These are phyloP conservation scores for Paraplagusia blochii DNA, from an alignment of 2,113 vertebrate species.

Conservation along the genomic window DNA sequence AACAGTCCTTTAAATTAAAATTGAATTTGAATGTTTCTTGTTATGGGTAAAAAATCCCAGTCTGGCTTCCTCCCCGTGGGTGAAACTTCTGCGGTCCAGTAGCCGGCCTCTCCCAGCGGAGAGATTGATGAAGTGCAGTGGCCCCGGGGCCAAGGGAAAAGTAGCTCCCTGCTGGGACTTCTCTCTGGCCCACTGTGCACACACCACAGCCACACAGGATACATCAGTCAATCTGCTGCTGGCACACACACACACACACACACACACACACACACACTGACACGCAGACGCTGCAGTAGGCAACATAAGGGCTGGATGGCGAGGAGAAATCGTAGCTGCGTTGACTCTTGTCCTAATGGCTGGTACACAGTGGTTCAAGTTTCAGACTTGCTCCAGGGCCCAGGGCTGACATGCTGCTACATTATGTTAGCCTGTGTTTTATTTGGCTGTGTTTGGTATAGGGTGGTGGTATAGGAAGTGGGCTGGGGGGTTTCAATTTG, in stretches of 20 bases:
- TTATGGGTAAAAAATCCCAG: not conserved
- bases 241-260: constrained; percentile 34
- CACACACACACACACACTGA: constrained; percentile 15
- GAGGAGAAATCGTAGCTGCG: constrained; percentile 61
- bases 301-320: constrained; percentile 61
- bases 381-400: constrained; percentile 67
- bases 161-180: constrained; percentile 73
- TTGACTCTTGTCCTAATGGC: constrained; percentile 68
- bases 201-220: constrained; percentile 72
- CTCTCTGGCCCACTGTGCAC: constrained; percentile 73
- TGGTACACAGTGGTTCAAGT: constrained; percentile 69
- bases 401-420: constrained; percentile 69
- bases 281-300: constrained; percentile 39
- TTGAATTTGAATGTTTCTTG: not conserved
- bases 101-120: constrained; percentile 62
- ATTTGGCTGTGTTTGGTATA: constrained; percentile 71
- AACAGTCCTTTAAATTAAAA: not conserved
- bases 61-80: constrained; percentile 21
- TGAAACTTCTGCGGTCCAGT: constrained; percentile 34
- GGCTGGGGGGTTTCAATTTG: constrained; percentile 29
- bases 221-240: constrained; percentile 71
- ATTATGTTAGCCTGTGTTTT: constrained; percentile 76
- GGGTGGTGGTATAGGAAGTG: constrained; percentile 62
- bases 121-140: constrained; percentile 71
- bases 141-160: constrained; percentile 52